phyloP scores from a whole-genome alignment of 2,888 invertebrate species.

The Parnassius smintheus region DNA sequence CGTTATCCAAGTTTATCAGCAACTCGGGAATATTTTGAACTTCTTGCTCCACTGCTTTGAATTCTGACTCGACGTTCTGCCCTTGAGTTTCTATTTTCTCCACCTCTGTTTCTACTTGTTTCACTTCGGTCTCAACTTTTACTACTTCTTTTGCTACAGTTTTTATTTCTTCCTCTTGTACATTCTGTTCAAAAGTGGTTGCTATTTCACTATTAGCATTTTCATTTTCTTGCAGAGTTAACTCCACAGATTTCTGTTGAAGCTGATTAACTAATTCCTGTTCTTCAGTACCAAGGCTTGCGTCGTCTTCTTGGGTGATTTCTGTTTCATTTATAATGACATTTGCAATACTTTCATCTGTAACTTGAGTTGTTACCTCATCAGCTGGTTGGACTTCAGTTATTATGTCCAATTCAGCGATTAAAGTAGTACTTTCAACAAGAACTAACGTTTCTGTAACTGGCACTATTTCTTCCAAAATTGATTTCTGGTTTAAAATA shows the following conservation, averaged over 20 bases:
- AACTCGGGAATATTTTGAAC: slow-evolving; percentile 59
- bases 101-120: slow-evolving; percentile 31
- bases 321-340: slow-evolving; percentile 1
- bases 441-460: slow-evolving; percentile 30
- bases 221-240: slow-evolving; percentile 29
- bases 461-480: slow-evolving; percentile 17
- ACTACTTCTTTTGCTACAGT: slow-evolving; percentile 24
- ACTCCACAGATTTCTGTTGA: slow-evolving; percentile 22
- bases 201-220: slow-evolving; percentile 31
- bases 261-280: slow-evolving; percentile 4
- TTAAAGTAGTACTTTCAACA: slow-evolving; percentile 3
- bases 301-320: background rate
- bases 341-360: slow-evolving; percentile 14
- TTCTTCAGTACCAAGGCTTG: slow-evolving; percentile 8
- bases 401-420: background rate
- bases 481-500: slow-evolving; percentile 12
- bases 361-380: slow-evolving; percentile 12
- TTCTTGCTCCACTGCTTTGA: slow-evolving; percentile 38
- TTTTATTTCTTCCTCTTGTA: slow-evolving; percentile 25
- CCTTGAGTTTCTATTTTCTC: slow-evolving; percentile 26
- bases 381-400: slow-evolving; percentile 4
- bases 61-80: slow-evolving; percentile 28
- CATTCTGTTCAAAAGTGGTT: slow-evolving; percentile 13
- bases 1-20: slow-evolving; percentile 54
- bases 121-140: slow-evolving; percentile 31